A percentile compares a stretch with the other conserved stretches of the same genome.
Conservation (phyloP, 2,888 invertebrate genomes). For the Gnatocerus cornutus region DNA sequence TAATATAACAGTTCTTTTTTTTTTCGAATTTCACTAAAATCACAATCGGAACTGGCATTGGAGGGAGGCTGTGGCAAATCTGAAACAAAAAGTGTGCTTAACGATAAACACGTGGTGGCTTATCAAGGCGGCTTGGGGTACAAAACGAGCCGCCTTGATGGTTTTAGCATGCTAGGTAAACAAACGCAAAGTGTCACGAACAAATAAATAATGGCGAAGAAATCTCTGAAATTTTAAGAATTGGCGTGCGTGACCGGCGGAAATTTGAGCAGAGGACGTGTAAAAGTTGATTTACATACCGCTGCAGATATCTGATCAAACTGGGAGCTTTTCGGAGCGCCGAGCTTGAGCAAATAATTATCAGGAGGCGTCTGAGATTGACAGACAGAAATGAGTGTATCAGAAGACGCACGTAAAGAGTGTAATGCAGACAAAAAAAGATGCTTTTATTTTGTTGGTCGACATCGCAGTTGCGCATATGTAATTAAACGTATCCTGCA, state of each 20-base stretch:
- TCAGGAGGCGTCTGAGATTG: background rate
- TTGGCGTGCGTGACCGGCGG: no score
- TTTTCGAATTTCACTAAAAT: conserved; percentile 47
- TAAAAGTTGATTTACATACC: no score
- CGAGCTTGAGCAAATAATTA: background rate
- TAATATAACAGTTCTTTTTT: conserved; percentile 35
- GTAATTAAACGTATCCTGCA: conserved; percentile 10
- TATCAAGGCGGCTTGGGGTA: conserved; percentile 22
- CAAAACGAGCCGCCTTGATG: conserved; percentile 31
- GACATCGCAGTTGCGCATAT: background rate
- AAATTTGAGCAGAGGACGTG: no score
- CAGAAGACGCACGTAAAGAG: background rate
- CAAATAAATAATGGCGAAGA: background rate
- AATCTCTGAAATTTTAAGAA: no score
- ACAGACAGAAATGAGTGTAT: conserved; percentile 4
- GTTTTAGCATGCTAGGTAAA: conserved; percentile 35
- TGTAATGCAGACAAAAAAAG: background rate
- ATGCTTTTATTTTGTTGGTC: background rate
- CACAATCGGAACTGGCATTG: conserved; percentile 46
- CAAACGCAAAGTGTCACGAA: conserved; percentile 20
- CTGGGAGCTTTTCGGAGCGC: background rate
- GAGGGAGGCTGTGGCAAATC: conserved; percentile 18
- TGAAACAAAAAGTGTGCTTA: conserved; percentile 41
- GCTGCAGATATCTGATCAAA: background rate
- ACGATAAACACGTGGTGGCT: conserved; percentile 38